Base-by-base conservation (phyloP, 2,888 invertebrate species). In the Ferdinandea cuprea region DNA sequence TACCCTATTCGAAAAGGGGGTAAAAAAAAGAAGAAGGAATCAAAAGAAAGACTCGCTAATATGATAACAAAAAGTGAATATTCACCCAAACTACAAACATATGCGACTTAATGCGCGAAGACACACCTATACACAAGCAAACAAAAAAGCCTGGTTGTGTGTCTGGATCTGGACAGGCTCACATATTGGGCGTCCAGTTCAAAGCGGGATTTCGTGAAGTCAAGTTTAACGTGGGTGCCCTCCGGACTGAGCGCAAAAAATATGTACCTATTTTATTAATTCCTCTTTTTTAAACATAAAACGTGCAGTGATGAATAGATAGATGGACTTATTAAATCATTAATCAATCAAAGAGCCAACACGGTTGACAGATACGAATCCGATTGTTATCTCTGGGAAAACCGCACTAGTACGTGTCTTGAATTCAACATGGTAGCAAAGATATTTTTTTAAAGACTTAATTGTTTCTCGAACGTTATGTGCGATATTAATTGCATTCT, bases 351-450 rank as follows among this genome's bases (percentile, higher is more conserved):
- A 37, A 37, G 30, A 58, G 66, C 56, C 35, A 37, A 78, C 37
- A 50, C 58, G 68, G 68, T 61, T 40, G 71, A 40, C 54, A 63
- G 52, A 63, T 68, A 46, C 30, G n/a, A 61, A 72, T 66, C 54
- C 52, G 59, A 65, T 61, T 46, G 66, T 25, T 40, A 40, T 68
- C 56, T 48, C 61, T 78, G 83, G 83, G 77, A 78, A 83, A 78
- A 78, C 83, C 78, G 56, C 77, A 66, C 15, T 72, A 63, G 77
- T 73, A 83, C 83, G 83, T 83, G 83, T 30, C 40, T 28, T 40
- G 77, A n/a, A 52, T 66, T 32, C n/a, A 30, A 42, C 9, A 66
- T 58, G 35, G 17, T 21, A 15, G 11, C 44, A 30, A 56, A 54
- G 48, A 46, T 15, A 61, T 21, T 46, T 59, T 21, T 46, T 59